A percentile compares a stretch with the other conserved stretches of the same genome.
Evolutionary conservation across 1,140 invertebrate genomes (phyloP).

Genomic region (Drosophila oshimai): DNA sequence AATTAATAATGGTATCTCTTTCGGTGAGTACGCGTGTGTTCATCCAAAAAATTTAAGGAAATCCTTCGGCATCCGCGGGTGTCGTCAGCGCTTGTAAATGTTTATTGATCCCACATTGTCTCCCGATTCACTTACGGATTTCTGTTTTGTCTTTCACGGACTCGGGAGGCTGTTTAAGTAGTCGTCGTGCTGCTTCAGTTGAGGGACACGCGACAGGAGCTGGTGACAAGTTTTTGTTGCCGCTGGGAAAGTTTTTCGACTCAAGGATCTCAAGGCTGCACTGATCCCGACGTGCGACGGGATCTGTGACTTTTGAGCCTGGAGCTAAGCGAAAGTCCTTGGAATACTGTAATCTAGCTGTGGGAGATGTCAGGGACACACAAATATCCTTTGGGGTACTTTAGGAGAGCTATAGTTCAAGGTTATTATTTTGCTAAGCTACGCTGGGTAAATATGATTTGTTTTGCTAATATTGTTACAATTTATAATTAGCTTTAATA

Average conservation of each 20-base stretch:
- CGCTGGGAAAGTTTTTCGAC: slow-evolving; percentile 15
- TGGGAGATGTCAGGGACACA: slow-evolving; percentile 43
- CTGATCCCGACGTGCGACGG: slow-evolving; percentile 14
- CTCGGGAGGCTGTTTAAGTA: slow-evolving; percentile 63
- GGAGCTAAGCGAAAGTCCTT: slow-evolving; percentile 24
- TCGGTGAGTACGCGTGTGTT: slow-evolving; percentile 51
- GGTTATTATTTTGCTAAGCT: background rate
- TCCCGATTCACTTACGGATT: slow-evolving; percentile 42
- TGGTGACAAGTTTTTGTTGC: slow-evolving; percentile 67
- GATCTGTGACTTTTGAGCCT: background rate
- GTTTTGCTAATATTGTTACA: background rate
- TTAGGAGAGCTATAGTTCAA: background rate
- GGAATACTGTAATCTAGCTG: slow-evolving; percentile 8
- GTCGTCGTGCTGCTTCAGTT: slow-evolving; percentile 71
- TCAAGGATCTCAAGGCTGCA: slow-evolving; percentile 39
- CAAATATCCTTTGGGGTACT: slow-evolving; percentile 4
- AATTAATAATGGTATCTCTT: slow-evolving; percentile 76
- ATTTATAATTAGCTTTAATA: no score
- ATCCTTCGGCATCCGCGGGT: slow-evolving; percentile 55
- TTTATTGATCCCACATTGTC: slow-evolving; percentile 67
- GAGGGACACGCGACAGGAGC: slow-evolving; percentile 81
- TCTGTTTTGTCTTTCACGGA: slow-evolving; percentile 29
- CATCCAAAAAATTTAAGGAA: slow-evolving; percentile 12
- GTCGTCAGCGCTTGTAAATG: slow-evolving; percentile 63
- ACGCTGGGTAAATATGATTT: no score